Evolutionary conservation across 2,113 vertebrate genomes (phyloP), one percentile per base, ranked within the genome.

Genomic region (Setophaga coronata): DNA sequence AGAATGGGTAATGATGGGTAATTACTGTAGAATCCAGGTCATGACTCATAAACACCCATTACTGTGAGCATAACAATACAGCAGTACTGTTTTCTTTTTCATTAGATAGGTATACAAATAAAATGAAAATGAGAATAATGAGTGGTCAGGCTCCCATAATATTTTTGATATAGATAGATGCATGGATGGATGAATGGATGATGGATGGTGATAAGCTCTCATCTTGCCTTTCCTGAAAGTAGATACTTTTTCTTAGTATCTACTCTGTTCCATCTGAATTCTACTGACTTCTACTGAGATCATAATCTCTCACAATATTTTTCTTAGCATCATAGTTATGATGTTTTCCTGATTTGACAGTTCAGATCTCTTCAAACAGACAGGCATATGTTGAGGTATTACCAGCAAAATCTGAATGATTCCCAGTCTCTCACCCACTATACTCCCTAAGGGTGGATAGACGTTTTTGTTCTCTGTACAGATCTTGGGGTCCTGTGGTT

Each of bases 41-140:
- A 61, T 95, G 69, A 94, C 88, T 95, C 81, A 95, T 84, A 92
- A 97, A 64, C 82, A 47, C 29, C 51, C 58, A 76, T 69, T 80
- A 58, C 54, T 83, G 16, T 70, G 89, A 94, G 65, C 28, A 50
- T 71, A 62, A 40, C 26, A 33, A 72, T 87, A 9, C 54, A 64
- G 61, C 60, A 87, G 28, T 53, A 31, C 64, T 69, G 25, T 89
- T 91, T 97, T 72, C 19, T 73, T 69, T 61, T 93, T 94, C 76
- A 84, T 10, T 18, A 45, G 29, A 38, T 65, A 43, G 12, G 16
- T 78, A 38, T 69, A 92, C 18, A 6, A 91, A 40, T 69, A 87
- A 69, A 91, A 87, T 71, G 2, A 53, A 40, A 8, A n/a, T 3
- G 5, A 78, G 71, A 79, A 51, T 51, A 78, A 51, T 33, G 26